Evolutionary conservation across 2,113 vertebrate species (phyloP), one percentile per base, ranked within the genome.

Genomic region (Tachycineta bicolor): DNA sequence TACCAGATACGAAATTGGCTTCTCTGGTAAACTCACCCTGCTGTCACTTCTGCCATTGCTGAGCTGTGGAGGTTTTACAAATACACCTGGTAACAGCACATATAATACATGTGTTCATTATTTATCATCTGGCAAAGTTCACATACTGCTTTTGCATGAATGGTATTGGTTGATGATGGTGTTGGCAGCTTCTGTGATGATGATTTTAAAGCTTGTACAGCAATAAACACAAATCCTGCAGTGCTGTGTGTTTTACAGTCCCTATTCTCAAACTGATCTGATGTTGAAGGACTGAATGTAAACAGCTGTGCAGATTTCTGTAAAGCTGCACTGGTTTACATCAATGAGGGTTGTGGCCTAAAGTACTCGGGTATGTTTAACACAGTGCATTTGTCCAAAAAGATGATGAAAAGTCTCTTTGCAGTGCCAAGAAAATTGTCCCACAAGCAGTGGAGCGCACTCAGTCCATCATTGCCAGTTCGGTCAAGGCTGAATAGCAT

Each of bases 401-500:
- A 82, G 60, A 82, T 14, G 68, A 94, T 65, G 76, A 68, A 10
- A 34, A 43, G 56, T 95, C 65, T 94, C 52, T 90, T 52, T 71
- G 80, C 41, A 81, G 52, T 58, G 92, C 96, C 93, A 96, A 67
- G 85, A 65, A 89, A 82, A 92, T 78, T 90, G 96, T 95, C 92
- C 80, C 80, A 90, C 52, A 34, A 94, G 86, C 90, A 83, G 64
- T 7, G 13, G 86, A 89, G 92, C 4, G 0, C 69, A 18, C 53
- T 87, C 92, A 31, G 92, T 92, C 50, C 83, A 73, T 83, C 65
- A 50, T 11, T 89, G 96, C 86, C 93, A 79, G 85, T 34, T 81
- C 1, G 16, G 94, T 89, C 92, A 87, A 75, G 85, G 83, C 95
- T 96, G 92, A 96, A 89, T 76, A 93, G 92, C 64, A 53, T 68